Base-by-base conservation (phyloP, 2,888 invertebrate species). In the Synanthedon myopaeformis region DNA sequence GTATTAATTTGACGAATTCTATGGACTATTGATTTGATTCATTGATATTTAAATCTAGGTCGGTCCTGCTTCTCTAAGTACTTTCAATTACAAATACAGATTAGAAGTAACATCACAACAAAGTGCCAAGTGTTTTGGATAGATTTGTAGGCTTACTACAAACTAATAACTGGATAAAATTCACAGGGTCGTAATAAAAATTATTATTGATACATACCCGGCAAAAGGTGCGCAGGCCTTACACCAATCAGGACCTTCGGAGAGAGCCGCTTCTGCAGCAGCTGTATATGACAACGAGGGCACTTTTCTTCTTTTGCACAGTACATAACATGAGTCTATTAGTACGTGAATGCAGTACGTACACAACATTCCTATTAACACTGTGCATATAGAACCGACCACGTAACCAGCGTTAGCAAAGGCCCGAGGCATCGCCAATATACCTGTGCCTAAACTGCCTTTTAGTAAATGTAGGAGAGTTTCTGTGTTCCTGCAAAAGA, bases 341-440 rank as follows among this genome's bases (percentile, higher is more conserved):
- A 99, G 86, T 58, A 97, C 89, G 73, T 97, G 96, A 80, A 98
- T 97, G 73, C 98, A 98, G 79, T 98, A 97, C 3, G 96, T 94
- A 81, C 97, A 97, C 42, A 98, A 90, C 23, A 94, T 76, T 0
- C 97, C 98, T 62, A 99, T 95, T 3, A 95, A 66, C 11, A 95
- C 76, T 0, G 98, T 93, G 6, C 96, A 95, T 17, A 94, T 81
- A 1, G 92, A 72, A 10, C 98, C 98, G 3, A 96, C 91, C 55
- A 91, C 84, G 63, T 94, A 92, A 2, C 97, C 97, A 0, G 96
- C 90, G 72, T 96, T 91, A 62, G 91, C 89, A 72, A 97, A 94
- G 0, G 96, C 96, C 61, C 92, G 90, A 0, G 97, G 96, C 93
- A 97, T 94, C 4, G 97, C 96, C 53, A 97, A 86, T 63, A 97